Percentiles rank a stretch among this genome's conserved stretches.
These are phyloP conservation scores for Pelosia muscerda DNA, from an alignment of 2,888 invertebrate genomes.

Conservation along the genomic window DNA sequence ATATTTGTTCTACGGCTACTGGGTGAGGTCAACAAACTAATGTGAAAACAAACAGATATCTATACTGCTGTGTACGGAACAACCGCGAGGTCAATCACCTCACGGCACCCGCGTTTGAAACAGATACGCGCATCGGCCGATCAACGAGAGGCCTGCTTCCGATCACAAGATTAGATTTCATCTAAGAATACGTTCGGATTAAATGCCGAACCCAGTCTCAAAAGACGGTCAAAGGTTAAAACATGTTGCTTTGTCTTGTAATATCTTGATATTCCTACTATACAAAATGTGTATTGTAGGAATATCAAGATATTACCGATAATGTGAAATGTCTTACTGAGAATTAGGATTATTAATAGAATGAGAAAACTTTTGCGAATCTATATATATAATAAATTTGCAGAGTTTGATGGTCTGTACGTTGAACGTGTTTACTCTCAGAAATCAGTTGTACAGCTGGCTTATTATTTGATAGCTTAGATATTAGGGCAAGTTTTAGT, in stretches of 20 bases:
- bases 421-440: neutral
- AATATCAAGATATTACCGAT: neutral
- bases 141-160: neutral
- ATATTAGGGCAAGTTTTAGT: neutral
- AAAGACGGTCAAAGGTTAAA: neutral
- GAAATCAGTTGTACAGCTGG: neutral
- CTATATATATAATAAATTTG: neutral
- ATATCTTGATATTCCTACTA: no score
- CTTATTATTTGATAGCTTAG: no score
- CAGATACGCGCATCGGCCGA: neutral
- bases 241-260: no score
- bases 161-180: neutral
- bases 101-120: neutral
- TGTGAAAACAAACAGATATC: neutral
- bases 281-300: no score
- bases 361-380: neutral
- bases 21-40: neutral
- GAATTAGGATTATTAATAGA: neutral
- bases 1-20: constrained; percentile 9
- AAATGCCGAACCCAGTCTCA: neutral
- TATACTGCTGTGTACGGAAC: neutral
- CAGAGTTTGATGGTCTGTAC: neutral
- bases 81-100: neutral
- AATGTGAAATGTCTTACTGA: neutral
- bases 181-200: neutral